These are phyloP conservation scores for Drosophila aldrichi DNA, from an alignment of 2,888 invertebrate species.

Conservation along the genomic window DNA sequence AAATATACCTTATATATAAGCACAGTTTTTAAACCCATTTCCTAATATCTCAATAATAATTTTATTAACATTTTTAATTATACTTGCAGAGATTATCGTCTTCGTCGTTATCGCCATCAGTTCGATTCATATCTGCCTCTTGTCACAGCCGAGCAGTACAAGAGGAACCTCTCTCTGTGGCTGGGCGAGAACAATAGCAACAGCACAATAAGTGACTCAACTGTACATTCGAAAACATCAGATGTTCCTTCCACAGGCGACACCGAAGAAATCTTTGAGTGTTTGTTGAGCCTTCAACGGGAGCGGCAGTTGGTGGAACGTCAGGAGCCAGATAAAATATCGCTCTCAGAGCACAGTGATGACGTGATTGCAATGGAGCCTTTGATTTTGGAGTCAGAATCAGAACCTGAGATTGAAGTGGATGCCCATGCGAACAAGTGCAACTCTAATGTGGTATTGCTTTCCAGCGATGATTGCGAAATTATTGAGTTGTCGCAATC, in stretches of 20 bases:
- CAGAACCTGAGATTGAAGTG: slow-evolving; percentile 60
- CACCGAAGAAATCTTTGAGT: slow-evolving; percentile 80
- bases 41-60: neutral
- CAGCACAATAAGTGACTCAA: slow-evolving; percentile 58
- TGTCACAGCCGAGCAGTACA: slow-evolving; percentile 74
- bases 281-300: slow-evolving; percentile 35
- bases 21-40: neutral
- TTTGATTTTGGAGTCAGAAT: slow-evolving; percentile 81
- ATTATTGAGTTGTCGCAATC: slow-evolving; percentile 36
- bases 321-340: slow-evolving; percentile 48
- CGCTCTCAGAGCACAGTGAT: slow-evolving; percentile 69
- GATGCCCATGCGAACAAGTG: neutral
- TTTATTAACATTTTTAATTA: neutral
- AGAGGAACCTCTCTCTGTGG: slow-evolving; percentile 79
- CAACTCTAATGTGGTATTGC: slow-evolving; percentile 32
- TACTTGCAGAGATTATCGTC: slow-evolving; percentile 76
- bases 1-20: neutral
- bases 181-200: slow-evolving; percentile 49
- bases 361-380: slow-evolving; percentile 83
- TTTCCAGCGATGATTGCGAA: slow-evolving; percentile 75
- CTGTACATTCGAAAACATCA: slow-evolving; percentile 27
- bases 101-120: slow-evolving; percentile 84
- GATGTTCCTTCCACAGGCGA: slow-evolving; percentile 55
- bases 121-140: slow-evolving; percentile 81
- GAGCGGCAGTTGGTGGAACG: slow-evolving; percentile 32